Percentiles rank a stretch among this genome's conserved stretches.
phyloP scores from a whole-genome alignment of 2,113 vertebrate species.

The Martes martes region DNA sequence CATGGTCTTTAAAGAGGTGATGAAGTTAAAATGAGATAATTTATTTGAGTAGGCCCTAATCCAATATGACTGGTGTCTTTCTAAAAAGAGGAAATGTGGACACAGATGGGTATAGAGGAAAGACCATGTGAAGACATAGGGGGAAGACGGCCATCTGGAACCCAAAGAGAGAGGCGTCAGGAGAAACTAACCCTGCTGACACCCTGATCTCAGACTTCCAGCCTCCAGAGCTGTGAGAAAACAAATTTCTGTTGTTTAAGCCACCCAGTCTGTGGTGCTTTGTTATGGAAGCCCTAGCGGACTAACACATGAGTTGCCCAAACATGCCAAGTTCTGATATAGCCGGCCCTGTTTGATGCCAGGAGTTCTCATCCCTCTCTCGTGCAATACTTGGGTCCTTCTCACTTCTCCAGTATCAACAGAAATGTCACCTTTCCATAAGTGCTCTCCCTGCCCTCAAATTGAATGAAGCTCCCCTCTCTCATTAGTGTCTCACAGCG shows the following conservation, averaged over 20 bases:
- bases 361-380: too few species aligned
- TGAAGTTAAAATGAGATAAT: not conserved
- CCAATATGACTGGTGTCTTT: not conserved
- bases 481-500: rapidly evolving
- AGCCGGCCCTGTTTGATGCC: not conserved
- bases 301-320: not conserved
- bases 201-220: not conserved
- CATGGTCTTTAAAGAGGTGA: not conserved
- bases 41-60: not conserved
- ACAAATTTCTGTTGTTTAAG: not conserved
- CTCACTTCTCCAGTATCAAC: not conserved
- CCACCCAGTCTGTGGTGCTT: rapidly evolving
- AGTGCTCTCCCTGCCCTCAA: not conserved
- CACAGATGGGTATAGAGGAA: not conserved
- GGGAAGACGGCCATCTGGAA: not conserved
- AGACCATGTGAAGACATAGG: not conserved
- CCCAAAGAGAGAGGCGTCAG: not conserved
- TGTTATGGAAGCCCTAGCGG: rapidly evolving
- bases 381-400: not conserved
- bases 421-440: not conserved
- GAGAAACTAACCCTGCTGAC: not conserved
- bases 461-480: rapidly evolving
- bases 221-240: not conserved
- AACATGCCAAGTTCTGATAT: not conserved
- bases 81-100: not conserved